phyloP scores from a whole-genome alignment of 1,140 invertebrate species.

The Drosophila ficusphila region DNA sequence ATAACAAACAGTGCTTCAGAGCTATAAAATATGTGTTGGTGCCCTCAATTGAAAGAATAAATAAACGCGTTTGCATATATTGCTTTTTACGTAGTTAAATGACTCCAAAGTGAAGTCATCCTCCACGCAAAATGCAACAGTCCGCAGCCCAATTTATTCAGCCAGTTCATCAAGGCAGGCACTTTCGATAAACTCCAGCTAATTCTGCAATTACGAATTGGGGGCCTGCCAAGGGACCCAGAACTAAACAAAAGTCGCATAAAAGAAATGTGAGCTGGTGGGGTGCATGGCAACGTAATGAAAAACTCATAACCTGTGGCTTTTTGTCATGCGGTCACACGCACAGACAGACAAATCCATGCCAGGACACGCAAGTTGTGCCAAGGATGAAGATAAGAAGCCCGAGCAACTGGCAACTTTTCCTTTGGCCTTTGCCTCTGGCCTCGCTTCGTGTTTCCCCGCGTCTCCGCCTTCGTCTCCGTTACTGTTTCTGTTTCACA shows the following conservation, averaged over 20 bases:
- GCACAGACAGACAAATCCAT: conserved; percentile 42
- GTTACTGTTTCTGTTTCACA: conserved; percentile 66
- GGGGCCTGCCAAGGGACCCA: conserved; percentile 55
- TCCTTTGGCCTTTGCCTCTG: conserved; percentile 34
- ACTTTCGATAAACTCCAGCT: conserved; percentile 29
- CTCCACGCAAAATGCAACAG: background rate
- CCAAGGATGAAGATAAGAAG: conserved; percentile 8
- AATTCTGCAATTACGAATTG: conserved; percentile 55
- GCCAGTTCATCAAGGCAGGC: conserved; percentile 26
- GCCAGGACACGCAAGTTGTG: conserved; percentile 36
- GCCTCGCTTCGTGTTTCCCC: conserved; percentile 10
- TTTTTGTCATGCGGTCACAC: conserved; percentile 76
- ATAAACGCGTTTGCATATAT: no score
- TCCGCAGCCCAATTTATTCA: background rate
- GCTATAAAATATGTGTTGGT: background rate
- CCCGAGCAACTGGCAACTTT: conserved; percentile 24
- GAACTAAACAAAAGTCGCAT: conserved; percentile 56
- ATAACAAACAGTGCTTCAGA: background rate
- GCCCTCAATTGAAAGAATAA: no score
- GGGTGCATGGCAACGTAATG: conserved; percentile 62
- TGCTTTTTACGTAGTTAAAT: no score
- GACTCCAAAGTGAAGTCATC: no score
- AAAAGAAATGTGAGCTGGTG: conserved; percentile 29
- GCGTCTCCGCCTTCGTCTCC: background rate
- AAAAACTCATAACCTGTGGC: conserved; percentile 80